These are phyloP conservation scores for Cichlasoma orientale DNA, from an alignment of 2,797 vertebrate genomes.

Conservation along the genomic window DNA sequence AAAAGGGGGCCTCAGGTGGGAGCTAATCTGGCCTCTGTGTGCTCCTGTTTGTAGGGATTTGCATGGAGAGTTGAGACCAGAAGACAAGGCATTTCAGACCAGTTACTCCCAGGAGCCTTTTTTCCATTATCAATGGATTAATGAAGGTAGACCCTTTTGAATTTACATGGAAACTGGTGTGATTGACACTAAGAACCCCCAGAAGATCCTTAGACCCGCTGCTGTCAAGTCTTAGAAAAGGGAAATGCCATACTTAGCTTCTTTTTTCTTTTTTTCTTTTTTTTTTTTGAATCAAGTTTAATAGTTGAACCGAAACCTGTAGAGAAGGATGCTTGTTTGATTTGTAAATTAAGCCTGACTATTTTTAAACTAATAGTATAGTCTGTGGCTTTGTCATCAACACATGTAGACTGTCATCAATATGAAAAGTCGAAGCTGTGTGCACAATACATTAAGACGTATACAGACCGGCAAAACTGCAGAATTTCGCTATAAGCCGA, in stretches of 20 bases:
- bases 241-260: background rate
- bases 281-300: background rate
- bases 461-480: background rate
- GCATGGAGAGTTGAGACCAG: constrained; percentile 34
- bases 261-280: no score
- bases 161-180: constrained; percentile 51
- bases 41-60: constrained; percentile 57
- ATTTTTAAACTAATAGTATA: background rate
- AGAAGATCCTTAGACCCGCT: background rate
- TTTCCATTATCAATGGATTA: constrained; percentile 74
- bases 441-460: background rate
- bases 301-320: background rate
- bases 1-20: background rate
- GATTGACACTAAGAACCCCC: constrained; percentile 32
- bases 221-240: background rate
- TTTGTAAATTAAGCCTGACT: background rate
- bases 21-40: constrained; percentile 42
- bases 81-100: constrained; percentile 22
- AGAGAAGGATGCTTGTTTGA: constrained; percentile 1
- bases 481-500: constrained; percentile 18
- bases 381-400: background rate
- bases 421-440: background rate
- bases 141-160: constrained; percentile 66
- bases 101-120: constrained; percentile 53
- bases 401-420: background rate